Percentiles rank a stretch among this genome's conserved stretches.
Evolutionary conservation across 2,113 vertebrate genomes (phyloP).

Genomic region (Martes martes): DNA sequence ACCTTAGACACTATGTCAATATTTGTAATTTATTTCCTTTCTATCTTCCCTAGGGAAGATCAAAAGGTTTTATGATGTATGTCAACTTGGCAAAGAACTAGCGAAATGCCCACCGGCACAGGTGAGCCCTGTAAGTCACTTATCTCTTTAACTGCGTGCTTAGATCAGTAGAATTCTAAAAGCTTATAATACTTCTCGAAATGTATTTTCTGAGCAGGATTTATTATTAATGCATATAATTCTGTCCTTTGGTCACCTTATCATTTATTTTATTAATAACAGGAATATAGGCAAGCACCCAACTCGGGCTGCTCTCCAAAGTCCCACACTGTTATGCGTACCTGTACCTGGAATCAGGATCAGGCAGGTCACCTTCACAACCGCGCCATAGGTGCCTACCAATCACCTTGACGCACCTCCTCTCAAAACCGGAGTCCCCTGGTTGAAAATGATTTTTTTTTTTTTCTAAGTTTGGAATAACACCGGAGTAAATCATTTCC

Average conservation of each 20-base stretch:
- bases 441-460: conserved; percentile 50
- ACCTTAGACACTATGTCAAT: not conserved
- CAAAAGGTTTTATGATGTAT: conserved; percentile 63
- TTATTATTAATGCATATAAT: conserved; percentile 62
- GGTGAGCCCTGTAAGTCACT: conserved; percentile 16
- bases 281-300: not conserved
- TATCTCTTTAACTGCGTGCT: conserved; percentile 23
- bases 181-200: conserved; percentile 44
- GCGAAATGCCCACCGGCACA: conserved; percentile 43
- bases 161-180: conserved; percentile 46
- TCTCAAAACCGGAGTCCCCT: conserved; percentile 52
- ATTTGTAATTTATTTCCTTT: conserved; percentile 42
- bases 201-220: conserved; percentile 30
- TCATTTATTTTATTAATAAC: conserved; percentile 64
- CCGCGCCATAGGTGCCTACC: conserved; percentile 28
- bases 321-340: not conserved
- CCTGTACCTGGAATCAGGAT: not conserved
- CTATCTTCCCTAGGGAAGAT: not conserved
- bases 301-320: not conserved
- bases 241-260: conserved; percentile 52
- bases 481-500: conserved; percentile 68
- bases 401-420: conserved; percentile 72
- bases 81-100: conserved; percentile 64
- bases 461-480: conserved; percentile 12
- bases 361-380: conserved; percentile 21